Evolutionary conservation across 2,888 invertebrate genomes (phyloP).

Genomic region (Dasysyrphus albostriatus): DNA sequence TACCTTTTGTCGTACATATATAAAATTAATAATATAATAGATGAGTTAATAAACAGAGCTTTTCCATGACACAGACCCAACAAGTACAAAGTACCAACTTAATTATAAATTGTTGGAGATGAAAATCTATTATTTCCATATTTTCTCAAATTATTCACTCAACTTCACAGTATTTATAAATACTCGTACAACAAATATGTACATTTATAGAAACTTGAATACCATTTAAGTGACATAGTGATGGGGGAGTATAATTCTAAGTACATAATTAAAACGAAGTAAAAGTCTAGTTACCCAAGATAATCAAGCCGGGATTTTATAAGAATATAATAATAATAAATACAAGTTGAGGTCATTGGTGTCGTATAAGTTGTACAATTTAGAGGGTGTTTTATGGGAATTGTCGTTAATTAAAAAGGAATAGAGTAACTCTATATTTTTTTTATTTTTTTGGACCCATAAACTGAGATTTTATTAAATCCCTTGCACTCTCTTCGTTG

Average conservation of each 20-base stretch:
- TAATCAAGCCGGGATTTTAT: neutral
- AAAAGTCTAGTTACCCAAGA: neutral
- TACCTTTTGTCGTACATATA: neutral
- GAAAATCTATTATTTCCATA: conserved; percentile 28
- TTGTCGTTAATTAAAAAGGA: neutral
- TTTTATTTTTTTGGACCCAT: neutral
- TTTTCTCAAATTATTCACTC: neutral
- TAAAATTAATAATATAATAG: conserved; percentile 4
- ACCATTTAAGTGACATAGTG: neutral
- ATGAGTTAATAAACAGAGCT: neutral
- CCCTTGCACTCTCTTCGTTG: neutral
- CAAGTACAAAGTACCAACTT: conserved; percentile 20
- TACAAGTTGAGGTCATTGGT: neutral
- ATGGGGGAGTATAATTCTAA: conserved; percentile 12
- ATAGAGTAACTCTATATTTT: neutral
- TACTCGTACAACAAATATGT: too few species aligned
- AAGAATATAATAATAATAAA: conserved; percentile 9
- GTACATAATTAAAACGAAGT: conserved; percentile 25
- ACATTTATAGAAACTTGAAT: neutral
- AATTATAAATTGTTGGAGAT: conserved; percentile 17
- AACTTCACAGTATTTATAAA: neutral
- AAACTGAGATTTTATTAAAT: neutral
- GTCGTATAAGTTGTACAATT: neutral
- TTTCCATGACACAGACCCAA: neutral
- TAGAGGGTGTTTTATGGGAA: neutral